These are phyloP conservation scores for Rynchops niger DNA, from an alignment of 2,113 vertebrate species.

Conservation along the genomic window DNA sequence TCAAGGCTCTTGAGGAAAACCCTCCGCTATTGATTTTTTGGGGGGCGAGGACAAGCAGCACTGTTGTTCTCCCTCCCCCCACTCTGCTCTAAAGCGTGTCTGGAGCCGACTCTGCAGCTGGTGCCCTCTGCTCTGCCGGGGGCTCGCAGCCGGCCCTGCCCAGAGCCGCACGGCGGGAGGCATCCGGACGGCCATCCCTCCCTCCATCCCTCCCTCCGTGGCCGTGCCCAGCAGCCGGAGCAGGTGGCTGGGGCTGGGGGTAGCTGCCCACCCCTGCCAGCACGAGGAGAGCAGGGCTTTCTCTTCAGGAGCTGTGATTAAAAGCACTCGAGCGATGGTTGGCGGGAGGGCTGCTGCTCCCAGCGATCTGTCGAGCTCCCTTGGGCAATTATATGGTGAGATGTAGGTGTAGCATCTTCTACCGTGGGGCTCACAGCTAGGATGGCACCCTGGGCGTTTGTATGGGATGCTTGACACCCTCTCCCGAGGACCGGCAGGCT, in stretches of 20 bases:
- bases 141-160: neutral
- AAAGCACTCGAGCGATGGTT: neutral
- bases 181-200: neutral
- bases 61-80: neutral
- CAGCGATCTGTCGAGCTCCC: accelerated
- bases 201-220: neutral
- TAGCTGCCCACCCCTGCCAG: neutral
- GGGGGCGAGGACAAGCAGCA: neutral
- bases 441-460: accelerated
- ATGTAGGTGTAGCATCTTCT: too few species aligned
- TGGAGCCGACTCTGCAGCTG: neutral
- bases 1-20: neutral
- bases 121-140: neutral
- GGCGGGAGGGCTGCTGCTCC: neutral
- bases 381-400: accelerated
- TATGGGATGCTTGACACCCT: neutral
- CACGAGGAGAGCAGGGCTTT: neutral
- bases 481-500: neutral
- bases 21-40: neutral
- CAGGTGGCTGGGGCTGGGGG: neutral
- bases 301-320: neutral
- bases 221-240: accelerated
- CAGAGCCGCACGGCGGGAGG: neutral
- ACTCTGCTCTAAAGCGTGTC: accelerated
- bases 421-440: accelerated